Percentiles rank a stretch among this genome's conserved stretches.
These are phyloP conservation scores for Sitobion miscanthi DNA, from an alignment of 1,140 invertebrate species.

Conservation along the genomic window DNA sequence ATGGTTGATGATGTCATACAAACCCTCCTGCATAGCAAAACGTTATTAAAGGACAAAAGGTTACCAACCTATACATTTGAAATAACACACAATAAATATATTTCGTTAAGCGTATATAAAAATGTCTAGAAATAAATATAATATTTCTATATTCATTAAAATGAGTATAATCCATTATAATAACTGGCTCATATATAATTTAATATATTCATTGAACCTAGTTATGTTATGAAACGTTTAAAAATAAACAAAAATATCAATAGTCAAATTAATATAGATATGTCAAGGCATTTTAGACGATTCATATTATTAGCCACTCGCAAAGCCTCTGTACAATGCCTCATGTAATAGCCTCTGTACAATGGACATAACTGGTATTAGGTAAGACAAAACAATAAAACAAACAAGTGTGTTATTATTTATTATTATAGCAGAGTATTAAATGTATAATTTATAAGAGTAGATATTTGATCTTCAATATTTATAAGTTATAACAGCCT, in stretches of 20 bases:
- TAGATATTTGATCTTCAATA: not conserved
- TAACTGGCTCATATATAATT: not conserved
- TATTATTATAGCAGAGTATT: not conserved
- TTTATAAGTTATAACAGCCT: not conserved
- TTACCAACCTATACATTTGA: constrained; percentile 31
- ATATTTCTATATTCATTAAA: not conserved
- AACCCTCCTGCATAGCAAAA: constrained; percentile 45
- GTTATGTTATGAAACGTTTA: not conserved
- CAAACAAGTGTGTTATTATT: not conserved
- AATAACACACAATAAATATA: not conserved
- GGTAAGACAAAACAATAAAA: not conserved
- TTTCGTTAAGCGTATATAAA: too few relatives aligned
- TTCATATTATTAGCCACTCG: not conserved
- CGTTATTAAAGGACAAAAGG: constrained; percentile 31
- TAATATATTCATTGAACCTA: not conserved
- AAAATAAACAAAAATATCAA: not conserved
- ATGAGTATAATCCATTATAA: not conserved
- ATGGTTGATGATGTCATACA: constrained; percentile 46
- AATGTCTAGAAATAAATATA: not conserved
- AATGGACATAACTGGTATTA: not conserved
- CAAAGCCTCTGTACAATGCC: too few relatives aligned
- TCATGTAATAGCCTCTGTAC: too few relatives aligned
- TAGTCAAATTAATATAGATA: constrained; percentile 1
- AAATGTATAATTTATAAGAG: not conserved
- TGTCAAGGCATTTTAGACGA: not conserved